Conservation (phyloP, 2,888 invertebrate species). For the Panzeria rudis region DNA sequence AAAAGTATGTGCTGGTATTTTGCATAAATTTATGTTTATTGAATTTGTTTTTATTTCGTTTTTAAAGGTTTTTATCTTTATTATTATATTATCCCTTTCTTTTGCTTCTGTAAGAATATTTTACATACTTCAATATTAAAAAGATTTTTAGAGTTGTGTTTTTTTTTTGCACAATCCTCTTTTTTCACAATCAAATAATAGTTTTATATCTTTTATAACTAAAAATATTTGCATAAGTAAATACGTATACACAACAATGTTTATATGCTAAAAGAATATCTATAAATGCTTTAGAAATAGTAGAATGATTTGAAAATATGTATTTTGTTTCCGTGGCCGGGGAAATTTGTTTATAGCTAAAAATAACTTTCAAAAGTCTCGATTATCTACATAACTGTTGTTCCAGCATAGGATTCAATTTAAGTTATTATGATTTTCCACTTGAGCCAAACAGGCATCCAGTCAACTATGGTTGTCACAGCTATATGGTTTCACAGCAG, state of each 20-base stretch:
- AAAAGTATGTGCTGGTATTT: conserved; percentile 74
- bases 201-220: conserved; percentile 55
- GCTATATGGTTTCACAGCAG: background rate
- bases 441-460: background rate
- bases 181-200: conserved; percentile 51
- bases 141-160: background rate
- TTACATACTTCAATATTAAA: conserved; percentile 49
- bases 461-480: background rate
- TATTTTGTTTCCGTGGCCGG: background rate
- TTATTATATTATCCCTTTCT: background rate
- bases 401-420: background rate
- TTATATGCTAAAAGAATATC: conserved; percentile 36
- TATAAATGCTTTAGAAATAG: background rate
- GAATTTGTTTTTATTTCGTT: conserved; percentile 73
- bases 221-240: conserved; percentile 49
- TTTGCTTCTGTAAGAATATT: conserved; percentile 1
- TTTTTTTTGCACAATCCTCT: conserved; percentile 13
- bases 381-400: conserved; percentile 20
- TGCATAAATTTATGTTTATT: conserved; percentile 76
- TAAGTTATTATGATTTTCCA: conserved; percentile 7
- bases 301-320: background rate
- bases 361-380: conserved; percentile 19
- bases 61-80: conserved; percentile 25
- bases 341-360: background rate
- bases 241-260: conserved; percentile 17